Conservation (phyloP, 1,140 invertebrate species). For the Drosophila arizonae region DNA sequence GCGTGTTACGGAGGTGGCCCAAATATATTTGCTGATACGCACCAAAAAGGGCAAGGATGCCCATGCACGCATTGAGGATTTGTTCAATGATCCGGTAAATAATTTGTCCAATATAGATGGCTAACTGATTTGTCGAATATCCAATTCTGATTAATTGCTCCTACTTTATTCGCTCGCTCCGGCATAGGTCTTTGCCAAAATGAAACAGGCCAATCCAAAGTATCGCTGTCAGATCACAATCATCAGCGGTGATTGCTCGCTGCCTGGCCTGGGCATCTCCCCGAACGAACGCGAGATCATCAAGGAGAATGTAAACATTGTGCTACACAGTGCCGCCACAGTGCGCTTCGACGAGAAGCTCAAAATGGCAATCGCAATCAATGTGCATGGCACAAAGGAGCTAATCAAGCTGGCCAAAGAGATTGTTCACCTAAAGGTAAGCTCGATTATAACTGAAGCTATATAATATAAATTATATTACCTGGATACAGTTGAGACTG, state of each 20-base stretch:
- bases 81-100: constrained; percentile 87
- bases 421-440: constrained; percentile 84
- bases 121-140: background rate
- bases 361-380: constrained; percentile 85
- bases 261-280: constrained; percentile 88
- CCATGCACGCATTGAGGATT: constrained; percentile 85
- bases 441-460: background rate
- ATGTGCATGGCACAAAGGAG: constrained; percentile 86
- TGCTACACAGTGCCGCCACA: constrained; percentile 95
- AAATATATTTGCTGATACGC: constrained; percentile 90
- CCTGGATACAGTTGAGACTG: too few species aligned
- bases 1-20: constrained; percentile 89
- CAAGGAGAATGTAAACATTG: constrained; percentile 85
- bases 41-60: constrained; percentile 90
- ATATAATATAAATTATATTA: too few species aligned
- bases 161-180: background rate
- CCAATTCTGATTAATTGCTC: constrained; percentile 2
- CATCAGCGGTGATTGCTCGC: constrained; percentile 85
- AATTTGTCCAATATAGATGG: constrained; percentile 2
- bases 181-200: constrained; percentile 84
- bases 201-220: constrained; percentile 85
- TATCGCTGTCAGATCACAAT: constrained; percentile 85
- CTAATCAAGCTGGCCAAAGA: constrained; percentile 86
- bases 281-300: constrained; percentile 84
- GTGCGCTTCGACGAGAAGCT: constrained; percentile 94